Conservation (phyloP, 2,888 invertebrate genomes). For the Hydrotaea diabolus region DNA sequence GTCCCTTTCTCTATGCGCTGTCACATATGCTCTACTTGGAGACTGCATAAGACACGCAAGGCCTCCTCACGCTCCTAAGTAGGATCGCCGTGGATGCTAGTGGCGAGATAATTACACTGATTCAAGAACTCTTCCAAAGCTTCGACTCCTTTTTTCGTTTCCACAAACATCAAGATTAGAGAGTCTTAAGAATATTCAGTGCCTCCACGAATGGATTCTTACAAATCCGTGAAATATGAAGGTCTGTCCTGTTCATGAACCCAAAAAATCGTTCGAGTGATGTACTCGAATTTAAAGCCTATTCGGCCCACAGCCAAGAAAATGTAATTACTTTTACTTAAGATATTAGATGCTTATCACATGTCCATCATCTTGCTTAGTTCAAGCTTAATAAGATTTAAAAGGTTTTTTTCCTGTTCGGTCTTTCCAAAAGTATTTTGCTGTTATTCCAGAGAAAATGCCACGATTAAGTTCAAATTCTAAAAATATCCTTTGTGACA, state of each 20-base stretch:
- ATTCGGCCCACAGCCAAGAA: slow-evolving; percentile 99
- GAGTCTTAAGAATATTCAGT: slow-evolving; percentile 88
- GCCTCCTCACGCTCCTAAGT: slow-evolving; percentile 99
- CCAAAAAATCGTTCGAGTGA: slow-evolving; percentile 99
- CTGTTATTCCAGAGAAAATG: too few relatives aligned
- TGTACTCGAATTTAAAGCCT: slow-evolving; percentile 99
- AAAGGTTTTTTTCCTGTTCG: too few relatives aligned
- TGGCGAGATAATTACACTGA: slow-evolving; percentile 95
- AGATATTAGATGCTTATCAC: slow-evolving; percentile 97
- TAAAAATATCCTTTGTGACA: too few relatives aligned
- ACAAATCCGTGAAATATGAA: slow-evolving; percentile 95
- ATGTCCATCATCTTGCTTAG: too few relatives aligned
- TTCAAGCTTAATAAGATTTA: too few relatives aligned
- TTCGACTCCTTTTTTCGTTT: slow-evolving; percentile 99
- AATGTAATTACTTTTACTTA: slow-evolving; percentile 98
- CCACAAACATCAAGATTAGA: slow-evolving; percentile 98
- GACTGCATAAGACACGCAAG: too few relatives aligned
- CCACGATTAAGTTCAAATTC: too few relatives aligned
- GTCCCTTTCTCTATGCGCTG: too few relatives aligned
- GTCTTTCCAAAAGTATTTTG: too few relatives aligned
- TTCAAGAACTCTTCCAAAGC: slow-evolving; percentile 96
- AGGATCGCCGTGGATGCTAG: slow-evolving; percentile 99
- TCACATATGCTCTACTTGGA: too few relatives aligned
- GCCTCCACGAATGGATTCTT: slow-evolving; percentile 89
- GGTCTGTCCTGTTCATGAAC: slow-evolving; percentile 99